Percentiles rank a stretch among this genome's conserved stretches.
These are phyloP conservation scores for Neomorphus geoffroyi DNA, from an alignment of 2,797 vertebrate species.

Conservation along the genomic window DNA sequence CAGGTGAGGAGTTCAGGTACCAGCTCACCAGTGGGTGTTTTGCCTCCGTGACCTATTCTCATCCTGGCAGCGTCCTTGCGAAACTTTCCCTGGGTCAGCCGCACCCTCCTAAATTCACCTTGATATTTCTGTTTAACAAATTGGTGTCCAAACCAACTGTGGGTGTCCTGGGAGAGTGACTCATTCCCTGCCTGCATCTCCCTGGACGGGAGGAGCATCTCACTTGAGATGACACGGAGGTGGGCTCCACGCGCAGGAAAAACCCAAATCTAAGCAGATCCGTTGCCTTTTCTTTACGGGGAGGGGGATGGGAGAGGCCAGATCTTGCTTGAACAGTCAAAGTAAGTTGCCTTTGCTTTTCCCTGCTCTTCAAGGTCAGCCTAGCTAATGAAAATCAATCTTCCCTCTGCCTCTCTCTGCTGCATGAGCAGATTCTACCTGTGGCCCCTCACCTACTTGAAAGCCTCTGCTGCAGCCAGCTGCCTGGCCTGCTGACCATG, in stretches of 20 bases:
- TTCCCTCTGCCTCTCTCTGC: slow-evolving; percentile 44
- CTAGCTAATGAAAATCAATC: slow-evolving; percentile 65
- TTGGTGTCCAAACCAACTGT: not conserved
- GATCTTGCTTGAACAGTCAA: slow-evolving; percentile 46
- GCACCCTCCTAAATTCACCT: not conserved
- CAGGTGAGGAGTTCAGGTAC: not conserved
- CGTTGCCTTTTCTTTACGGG: not conserved
- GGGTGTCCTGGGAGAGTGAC: not conserved
- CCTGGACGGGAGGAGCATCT: not conserved
- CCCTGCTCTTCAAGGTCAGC: slow-evolving; percentile 58
- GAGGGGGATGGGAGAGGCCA: slow-evolving; percentile 25
- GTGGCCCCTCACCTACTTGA: slow-evolving; percentile 42
- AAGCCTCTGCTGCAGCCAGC: not conserved
- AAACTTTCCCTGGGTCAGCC: not conserved
- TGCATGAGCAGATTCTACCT: slow-evolving; percentile 54
- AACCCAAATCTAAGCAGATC: not conserved
- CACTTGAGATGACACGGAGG: not conserved
- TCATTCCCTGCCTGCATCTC: not conserved
- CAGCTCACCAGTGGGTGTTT: not conserved
- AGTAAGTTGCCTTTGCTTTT: slow-evolving; percentile 63
- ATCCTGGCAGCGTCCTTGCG: not conserved
- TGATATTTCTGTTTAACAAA: not conserved
- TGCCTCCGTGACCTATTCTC: not conserved
- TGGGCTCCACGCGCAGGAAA: not conserved
- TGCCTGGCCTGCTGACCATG: not conserved